phyloP scores from a whole-genome alignment of 2,888 invertebrate genomes.

The Tenthredo amoena region DNA sequence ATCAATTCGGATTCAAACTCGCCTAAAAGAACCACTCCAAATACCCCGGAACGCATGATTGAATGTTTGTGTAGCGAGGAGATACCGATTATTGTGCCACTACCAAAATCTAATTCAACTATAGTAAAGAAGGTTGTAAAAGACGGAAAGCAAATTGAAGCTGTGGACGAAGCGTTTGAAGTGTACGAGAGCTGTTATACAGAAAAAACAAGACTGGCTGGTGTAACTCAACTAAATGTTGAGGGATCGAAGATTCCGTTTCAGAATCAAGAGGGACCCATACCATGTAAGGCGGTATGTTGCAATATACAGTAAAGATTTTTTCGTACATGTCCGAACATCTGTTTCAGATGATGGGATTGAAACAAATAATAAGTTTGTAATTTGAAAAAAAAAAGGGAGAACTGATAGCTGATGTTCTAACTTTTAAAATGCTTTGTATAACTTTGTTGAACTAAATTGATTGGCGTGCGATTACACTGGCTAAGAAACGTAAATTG shows the following conservation, averaged over 20 bases:
- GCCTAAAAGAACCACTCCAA: slow-evolving; percentile 61
- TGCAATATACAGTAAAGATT: slow-evolving; percentile 73
- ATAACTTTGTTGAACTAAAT: slow-evolving; percentile 33
- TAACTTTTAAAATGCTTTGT: slow-evolving; percentile 37
- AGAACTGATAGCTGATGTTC: neutral
- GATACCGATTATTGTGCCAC: slow-evolving; percentile 64
- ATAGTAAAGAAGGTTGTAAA: slow-evolving; percentile 22
- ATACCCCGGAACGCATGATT: slow-evolving; percentile 64
- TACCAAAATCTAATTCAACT: slow-evolving; percentile 54
- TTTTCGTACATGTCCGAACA: neutral
- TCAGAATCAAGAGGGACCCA: slow-evolving; percentile 63
- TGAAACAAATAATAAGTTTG: slow-evolving; percentile 2
- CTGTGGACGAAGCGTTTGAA: slow-evolving; percentile 74
- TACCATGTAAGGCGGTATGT: slow-evolving; percentile 73
- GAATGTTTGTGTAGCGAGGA: slow-evolving; percentile 65
- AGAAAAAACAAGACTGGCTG: slow-evolving; percentile 60
- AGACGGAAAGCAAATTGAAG: slow-evolving; percentile 58
- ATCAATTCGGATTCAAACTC: slow-evolving; percentile 48
- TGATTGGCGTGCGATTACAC: slow-evolving; percentile 1
- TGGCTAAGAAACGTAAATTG: slow-evolving; percentile 13
- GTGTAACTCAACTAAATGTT: slow-evolving; percentile 62
- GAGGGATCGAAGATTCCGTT: slow-evolving; percentile 57
- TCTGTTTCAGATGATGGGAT: neutral
- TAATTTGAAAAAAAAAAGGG: neutral
- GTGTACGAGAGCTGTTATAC: slow-evolving; percentile 74